Evolutionary conservation across 1,140 invertebrate genomes (phyloP), one percentile per base, ranked within the genome.

Genomic region (Hormaphis cornu): DNA sequence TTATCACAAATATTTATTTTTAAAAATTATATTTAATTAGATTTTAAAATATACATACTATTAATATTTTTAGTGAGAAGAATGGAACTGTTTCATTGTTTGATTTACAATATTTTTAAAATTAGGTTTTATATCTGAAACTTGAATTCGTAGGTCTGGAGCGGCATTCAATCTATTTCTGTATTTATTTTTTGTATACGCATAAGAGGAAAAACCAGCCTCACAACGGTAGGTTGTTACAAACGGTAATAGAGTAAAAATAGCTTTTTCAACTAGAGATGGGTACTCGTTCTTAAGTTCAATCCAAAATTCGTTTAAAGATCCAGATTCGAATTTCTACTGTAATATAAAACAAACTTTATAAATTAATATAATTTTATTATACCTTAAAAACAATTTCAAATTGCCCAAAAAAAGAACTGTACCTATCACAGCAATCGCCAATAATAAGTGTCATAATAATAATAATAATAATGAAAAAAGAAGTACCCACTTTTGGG

Each of bases 111-210:
- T 48, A 48, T 3, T 48, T 48, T 56, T 35, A 56, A 56, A 33
- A 35, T 56, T 56, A 8, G 26, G 53, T 35, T 28, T 35, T 30
- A 56, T 56, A 33, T n/a, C 33, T 33, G 53, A 20, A 18, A 56
- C 4, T 26, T 56, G 8, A 30, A 56, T 56, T 35, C 53, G 53
- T 30, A 56, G 14, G 26, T 56, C 53, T 56, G 26, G 53, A 33
- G 48, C 48, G 48, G 20, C 48, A 52, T 56, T 16, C 53, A 56
- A 35, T 33, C 28, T 30, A 56, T 56, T 56, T 56, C 24, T 56
- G 28, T 56, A 56, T 7, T 50, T 50, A 18, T 50, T 50, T 18
- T 50, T 50, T 9, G 48, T 50, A 18, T 50, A 50, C 7, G n/a
- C 26, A 33, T 33, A 35, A 33, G 26, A 18, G 33, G 53, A 30